Percentiles rank a stretch among this genome's conserved stretches.
These are phyloP conservation scores for Pelobates fuscus DNA, from an alignment of 2,113 vertebrate species.

Conservation along the genomic window DNA sequence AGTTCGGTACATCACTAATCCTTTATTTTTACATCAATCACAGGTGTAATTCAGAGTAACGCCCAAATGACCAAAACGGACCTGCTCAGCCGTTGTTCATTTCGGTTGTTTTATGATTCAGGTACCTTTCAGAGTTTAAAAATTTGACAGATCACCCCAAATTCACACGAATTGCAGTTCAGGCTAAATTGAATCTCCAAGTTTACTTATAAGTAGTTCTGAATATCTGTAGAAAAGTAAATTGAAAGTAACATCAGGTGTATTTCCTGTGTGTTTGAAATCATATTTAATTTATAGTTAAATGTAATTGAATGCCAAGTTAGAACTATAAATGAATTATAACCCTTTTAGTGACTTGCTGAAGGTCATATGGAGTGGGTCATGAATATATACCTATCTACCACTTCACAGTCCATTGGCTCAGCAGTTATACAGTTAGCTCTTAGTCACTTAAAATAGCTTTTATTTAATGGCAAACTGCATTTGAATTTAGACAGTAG, in stretches of 20 bases:
- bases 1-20: no score
- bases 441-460: neutral
- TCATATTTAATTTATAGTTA: conserved; percentile 35
- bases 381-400: neutral
- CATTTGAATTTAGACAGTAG: neutral
- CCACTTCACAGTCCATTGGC: neutral
- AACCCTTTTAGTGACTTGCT: conserved; percentile 42
- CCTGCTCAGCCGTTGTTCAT: no score
- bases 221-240: neutral
- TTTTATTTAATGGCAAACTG: neutral
- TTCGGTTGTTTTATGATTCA: no score
- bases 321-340: conserved; percentile 40
- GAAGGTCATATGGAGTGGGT: conserved; percentile 6
- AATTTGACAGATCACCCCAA: no score
- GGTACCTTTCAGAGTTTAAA: no score
- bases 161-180: no score
- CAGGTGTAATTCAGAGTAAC: no score
- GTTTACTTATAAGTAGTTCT: neutral
- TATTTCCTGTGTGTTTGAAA: conserved; percentile 25
- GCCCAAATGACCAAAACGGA: no score
- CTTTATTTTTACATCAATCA: no score
- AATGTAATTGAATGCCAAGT: conserved; percentile 32
- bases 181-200: no score
- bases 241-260: conserved; percentile 33
- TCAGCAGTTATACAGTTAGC: neutral